Base-by-base conservation (phyloP, 1,140 invertebrate genomes). In the Rhyzopertha dominica region DNA sequence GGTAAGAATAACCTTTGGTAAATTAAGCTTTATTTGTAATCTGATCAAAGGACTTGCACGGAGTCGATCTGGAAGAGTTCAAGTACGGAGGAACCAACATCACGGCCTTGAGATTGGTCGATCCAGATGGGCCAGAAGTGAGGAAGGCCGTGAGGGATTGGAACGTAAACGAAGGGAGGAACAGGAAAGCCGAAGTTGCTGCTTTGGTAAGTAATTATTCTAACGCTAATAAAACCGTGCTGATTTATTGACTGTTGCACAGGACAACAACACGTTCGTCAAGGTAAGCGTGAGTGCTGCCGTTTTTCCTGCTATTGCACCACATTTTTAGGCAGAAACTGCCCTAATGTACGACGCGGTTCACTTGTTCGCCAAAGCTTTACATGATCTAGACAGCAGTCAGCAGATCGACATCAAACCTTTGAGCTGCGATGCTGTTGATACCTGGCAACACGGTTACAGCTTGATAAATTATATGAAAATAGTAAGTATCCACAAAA, bases 401-500 rank as follows among this genome's bases (percentile, higher is more conserved):
- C 87, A 94, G 63, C 82, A 89, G 62, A 90, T 95, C 31, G 85
- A 90, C 62, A 87, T 92, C 44, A 84, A 85, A 59, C 82, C 86
- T 0, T 72, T 96, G 12, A 90, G 85, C 10, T 97, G 93, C 64
- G 90, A 94, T 51, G 84, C 84, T 2, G 81, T 87, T 38, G 85
- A 94, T 59, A 90, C 90, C 1, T 97, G 93, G 93, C 84, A 84
- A 4, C 88, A 95, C 62, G 95, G 95, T 37, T 90, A 91, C 66
- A 93, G 88, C 52, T 76, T 98, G 17, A 90, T 95, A 43, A 97
- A 97, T 74, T 97, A 96, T 62, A 96, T 98, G 90, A 95, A 93
- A 78, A 88, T 94, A 58, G 93, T 95, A 72, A 81, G 80, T 78
- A 59, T 51, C 41, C 43, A 12, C 9, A 38, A 3, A 25, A 16